Conservation (phyloP, 2,797 vertebrate species). For the Ceryle rudis region DNA sequence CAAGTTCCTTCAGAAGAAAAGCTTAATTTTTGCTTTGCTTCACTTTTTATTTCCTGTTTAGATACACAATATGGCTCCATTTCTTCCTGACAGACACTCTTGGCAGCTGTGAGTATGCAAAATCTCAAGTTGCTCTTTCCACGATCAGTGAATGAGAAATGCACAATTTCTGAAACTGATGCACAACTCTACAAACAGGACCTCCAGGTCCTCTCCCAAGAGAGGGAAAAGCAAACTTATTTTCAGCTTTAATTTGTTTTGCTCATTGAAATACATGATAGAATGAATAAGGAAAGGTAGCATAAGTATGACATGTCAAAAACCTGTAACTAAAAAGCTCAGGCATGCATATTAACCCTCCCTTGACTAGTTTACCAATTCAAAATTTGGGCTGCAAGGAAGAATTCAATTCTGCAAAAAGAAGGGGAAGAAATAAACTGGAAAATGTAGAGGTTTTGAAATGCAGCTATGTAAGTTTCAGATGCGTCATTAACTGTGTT, state of each 20-base stretch:
- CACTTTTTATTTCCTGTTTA: background rate
- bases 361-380: background rate
- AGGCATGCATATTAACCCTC: background rate
- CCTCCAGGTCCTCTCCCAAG: background rate
- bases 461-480: background rate
- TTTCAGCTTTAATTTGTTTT: constrained; percentile 28
- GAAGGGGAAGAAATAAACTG: background rate
- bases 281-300: background rate
- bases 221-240: background rate
- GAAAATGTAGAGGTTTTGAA: background rate
- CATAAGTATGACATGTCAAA: background rate
- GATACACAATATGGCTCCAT: background rate
- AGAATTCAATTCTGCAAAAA: background rate
- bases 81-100: background rate
- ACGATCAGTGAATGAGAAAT: background rate
- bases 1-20: background rate
- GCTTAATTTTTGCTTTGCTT: background rate
- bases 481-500: background rate
- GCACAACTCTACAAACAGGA: background rate
- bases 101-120: background rate
- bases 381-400: background rate
- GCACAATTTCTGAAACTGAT: background rate
- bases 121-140: background rate
- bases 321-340: background rate
- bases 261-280: background rate